Conservation (phyloP, 2,113 vertebrate genomes). For the Sakesphorus luctuosus region DNA sequence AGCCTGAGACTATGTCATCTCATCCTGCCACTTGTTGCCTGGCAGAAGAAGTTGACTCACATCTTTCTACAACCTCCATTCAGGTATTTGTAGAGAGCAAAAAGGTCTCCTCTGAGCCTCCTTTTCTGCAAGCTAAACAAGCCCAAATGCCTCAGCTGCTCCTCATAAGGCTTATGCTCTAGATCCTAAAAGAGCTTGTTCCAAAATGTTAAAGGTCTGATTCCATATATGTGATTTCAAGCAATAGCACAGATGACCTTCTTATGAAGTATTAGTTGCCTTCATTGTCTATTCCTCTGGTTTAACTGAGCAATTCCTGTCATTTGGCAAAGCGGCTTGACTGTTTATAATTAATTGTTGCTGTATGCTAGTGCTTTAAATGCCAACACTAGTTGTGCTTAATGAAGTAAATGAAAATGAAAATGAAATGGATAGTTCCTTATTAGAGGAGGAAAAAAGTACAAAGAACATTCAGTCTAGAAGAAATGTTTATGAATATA, state of each 20-base stretch:
- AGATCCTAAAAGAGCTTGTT: not conserved
- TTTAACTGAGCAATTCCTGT: not conserved
- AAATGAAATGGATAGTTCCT: not conserved
- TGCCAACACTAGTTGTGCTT: not conserved
- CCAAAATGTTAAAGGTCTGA: not conserved
- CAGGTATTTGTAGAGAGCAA: not conserved
- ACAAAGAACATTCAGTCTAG: not conserved
- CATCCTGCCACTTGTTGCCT: not conserved
- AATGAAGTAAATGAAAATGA: not conserved
- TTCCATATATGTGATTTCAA: not conserved
- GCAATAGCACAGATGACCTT: not conserved
- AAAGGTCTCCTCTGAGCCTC: not conserved
- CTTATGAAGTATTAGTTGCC: not conserved
- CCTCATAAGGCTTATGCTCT: not conserved
- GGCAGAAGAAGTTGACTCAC: not conserved
- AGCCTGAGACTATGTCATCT: not conserved
- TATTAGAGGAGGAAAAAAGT: not conserved
- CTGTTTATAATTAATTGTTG: not conserved
- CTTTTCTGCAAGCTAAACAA: not conserved
- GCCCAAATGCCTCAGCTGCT: not conserved
- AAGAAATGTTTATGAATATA: not conserved
- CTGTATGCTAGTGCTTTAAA: not conserved
- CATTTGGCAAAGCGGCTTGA: not conserved
- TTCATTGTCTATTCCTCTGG: not conserved
- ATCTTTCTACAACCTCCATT: not conserved